Percentiles rank a stretch among this genome's conserved stretches.
These are phyloP conservation scores for Philaethria dido DNA, from an alignment of 2,888 invertebrate genomes.

Conservation along the genomic window DNA sequence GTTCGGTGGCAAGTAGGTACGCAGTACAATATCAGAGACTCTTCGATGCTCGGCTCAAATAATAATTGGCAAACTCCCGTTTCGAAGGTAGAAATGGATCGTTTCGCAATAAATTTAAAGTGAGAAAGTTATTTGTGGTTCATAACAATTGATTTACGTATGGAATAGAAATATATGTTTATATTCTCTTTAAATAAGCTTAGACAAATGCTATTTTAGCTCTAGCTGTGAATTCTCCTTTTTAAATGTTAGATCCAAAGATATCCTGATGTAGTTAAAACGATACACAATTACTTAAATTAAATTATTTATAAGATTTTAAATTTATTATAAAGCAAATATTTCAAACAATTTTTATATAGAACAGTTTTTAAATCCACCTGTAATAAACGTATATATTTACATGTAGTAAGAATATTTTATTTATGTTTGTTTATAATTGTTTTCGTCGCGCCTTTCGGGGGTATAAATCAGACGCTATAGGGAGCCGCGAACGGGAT, in stretches of 20 bases:
- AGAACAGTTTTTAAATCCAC: neutral
- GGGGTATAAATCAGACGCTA: conserved; percentile 54
- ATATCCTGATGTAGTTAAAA: neutral
- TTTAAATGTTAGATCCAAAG: neutral
- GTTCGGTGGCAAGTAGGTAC: conserved; percentile 74
- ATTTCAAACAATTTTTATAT: neutral
- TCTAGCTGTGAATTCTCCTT: neutral
- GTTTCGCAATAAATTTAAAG: conserved; percentile 57
- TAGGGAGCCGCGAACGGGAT: conserved; percentile 52
- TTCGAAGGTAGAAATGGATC: conserved; percentile 54
- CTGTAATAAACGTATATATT: conserved; percentile 22
- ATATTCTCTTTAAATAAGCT: neutral
- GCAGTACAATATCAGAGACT: conserved; percentile 56
- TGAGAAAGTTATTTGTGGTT: conserved; percentile 63
- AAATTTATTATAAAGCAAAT: neutral
- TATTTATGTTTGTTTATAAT: conserved; percentile 45
- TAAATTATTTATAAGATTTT: neutral
- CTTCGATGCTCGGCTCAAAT: conserved; percentile 65
- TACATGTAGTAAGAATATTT: conserved; percentile 30
- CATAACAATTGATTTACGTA: conserved; percentile 51
- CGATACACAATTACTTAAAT: neutral
- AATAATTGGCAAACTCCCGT: conserved; percentile 66
- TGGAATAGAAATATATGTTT: conserved; percentile 32
- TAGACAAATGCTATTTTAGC: neutral
- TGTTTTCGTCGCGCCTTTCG: conserved; percentile 50